Conservation (phyloP, 2,888 invertebrate species). For the Axea sp. region DNA sequence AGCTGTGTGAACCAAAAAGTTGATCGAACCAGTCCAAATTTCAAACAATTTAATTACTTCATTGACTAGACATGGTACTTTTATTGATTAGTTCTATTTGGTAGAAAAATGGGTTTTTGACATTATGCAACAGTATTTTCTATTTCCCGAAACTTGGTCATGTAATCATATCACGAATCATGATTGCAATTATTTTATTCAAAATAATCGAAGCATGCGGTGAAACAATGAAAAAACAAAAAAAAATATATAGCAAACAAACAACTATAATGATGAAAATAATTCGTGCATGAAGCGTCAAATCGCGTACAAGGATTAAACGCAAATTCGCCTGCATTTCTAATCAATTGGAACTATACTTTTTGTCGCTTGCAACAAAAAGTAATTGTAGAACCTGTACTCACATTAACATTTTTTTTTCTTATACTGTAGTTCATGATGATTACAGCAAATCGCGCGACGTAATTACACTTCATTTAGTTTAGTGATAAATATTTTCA, state of each 20-base stretch:
- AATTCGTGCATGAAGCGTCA: conserved; percentile 68
- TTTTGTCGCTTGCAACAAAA: conserved; percentile 7
- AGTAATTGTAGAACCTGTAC: not conserved
- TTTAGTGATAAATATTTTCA: not conserved
- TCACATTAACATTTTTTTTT: conserved; percentile 10
- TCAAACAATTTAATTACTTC: too few species aligned
- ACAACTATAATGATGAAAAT: conserved; percentile 47
- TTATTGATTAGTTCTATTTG: too few species aligned
- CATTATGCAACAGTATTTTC: too few species aligned
- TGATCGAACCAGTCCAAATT: too few species aligned
- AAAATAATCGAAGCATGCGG: conserved; percentile 42
- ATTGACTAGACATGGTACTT: too few species aligned
- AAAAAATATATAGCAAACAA: conserved; percentile 19
- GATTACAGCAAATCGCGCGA: conserved; percentile 8
- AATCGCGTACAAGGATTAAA: conserved; percentile 44
- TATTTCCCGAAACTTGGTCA: conserved; percentile 23
- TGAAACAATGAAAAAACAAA: conserved; percentile 8
- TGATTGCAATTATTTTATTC: too few species aligned
- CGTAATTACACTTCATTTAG: conserved; percentile 7
- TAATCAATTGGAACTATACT: not conserved
- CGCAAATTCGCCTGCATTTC: conserved; percentile 34
- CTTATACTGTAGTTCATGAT: not conserved
- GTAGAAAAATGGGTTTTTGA: too few species aligned
- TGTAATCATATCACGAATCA: conserved; percentile 25
- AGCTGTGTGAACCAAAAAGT: too few species aligned